Conservation (phyloP, 2,888 invertebrate species). For the Ochropleura leucogaster region DNA sequence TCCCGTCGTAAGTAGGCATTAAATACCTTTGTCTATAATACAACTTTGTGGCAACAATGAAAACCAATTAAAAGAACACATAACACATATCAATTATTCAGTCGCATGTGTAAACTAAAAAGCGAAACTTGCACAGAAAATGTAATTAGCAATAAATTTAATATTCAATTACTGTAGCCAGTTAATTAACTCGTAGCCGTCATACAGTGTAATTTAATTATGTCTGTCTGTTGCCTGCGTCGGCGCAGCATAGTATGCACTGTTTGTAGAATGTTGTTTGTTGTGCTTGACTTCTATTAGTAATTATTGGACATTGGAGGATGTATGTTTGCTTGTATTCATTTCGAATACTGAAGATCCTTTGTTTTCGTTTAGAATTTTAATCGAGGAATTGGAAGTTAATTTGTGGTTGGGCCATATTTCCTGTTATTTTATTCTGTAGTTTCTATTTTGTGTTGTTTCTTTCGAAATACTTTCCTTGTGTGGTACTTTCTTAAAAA, state of each 20-base stretch:
- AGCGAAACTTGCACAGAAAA: conserved; percentile 49
- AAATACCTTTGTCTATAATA: neutral
- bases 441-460: neutral
- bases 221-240: conserved; percentile 61
- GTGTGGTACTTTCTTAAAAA: no score
- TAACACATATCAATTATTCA: conserved; percentile 35
- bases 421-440: neutral
- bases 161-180: conserved; percentile 83
- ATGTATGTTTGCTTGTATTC: conserved; percentile 2
- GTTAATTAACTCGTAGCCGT: conserved; percentile 78
- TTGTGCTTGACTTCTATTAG: conserved; percentile 18
- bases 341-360: neutral
- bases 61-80: conserved; percentile 43
- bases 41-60: conserved; percentile 7
- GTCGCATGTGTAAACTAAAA: conserved; percentile 27
- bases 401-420: neutral
- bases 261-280: conserved; percentile 34
- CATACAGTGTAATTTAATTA: conserved; percentile 63
- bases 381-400: neutral
- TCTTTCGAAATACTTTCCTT: neutral
- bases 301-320: conserved; percentile 3
- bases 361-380: conserved; percentile 28
- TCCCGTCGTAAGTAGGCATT: neutral
- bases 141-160: conserved; percentile 85
- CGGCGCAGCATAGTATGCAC: conserved; percentile 36